These are phyloP conservation scores for Monomorium pharaonis DNA, from an alignment of 1,140 invertebrate genomes.

Conservation along the genomic window DNA sequence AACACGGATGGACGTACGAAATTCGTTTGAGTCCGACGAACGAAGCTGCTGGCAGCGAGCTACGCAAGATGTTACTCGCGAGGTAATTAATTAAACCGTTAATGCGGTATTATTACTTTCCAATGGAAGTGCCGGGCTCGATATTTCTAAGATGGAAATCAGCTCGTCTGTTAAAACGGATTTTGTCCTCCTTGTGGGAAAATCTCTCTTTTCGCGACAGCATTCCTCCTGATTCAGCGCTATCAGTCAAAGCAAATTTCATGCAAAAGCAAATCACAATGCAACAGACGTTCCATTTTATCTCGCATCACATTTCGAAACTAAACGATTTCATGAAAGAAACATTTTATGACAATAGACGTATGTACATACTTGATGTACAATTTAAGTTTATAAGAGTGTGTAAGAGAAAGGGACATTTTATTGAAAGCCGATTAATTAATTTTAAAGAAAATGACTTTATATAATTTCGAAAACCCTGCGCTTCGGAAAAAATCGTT, in stretches of 20 bases:
- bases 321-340: conserved; percentile 35
- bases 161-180: conserved; percentile 2
- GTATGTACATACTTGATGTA: not conserved
- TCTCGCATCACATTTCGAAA: not conserved
- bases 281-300: conserved; percentile 15
- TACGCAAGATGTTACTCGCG: not conserved
- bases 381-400: not conserved
- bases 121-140: too few relatives aligned
- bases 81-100: conserved; percentile 17
- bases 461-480: not conserved
- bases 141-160: not conserved
- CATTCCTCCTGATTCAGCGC: not conserved
- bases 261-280: conserved; percentile 34
- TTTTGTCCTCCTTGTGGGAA: not conserved
- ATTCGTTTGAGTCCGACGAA: not conserved
- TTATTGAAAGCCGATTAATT: not conserved
- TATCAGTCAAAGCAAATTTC: conserved; percentile 38
- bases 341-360: conserved; percentile 28
- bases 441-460: not conserved
- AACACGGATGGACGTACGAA: conserved; percentile 2
- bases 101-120: conserved; percentile 19
- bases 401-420: not conserved
- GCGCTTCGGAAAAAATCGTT: not conserved
- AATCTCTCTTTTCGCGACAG: not conserved
- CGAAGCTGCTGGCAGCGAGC: not conserved